phyloP scores from a whole-genome alignment of 1,140 invertebrate species.

The Neodiprion pinetum region DNA sequence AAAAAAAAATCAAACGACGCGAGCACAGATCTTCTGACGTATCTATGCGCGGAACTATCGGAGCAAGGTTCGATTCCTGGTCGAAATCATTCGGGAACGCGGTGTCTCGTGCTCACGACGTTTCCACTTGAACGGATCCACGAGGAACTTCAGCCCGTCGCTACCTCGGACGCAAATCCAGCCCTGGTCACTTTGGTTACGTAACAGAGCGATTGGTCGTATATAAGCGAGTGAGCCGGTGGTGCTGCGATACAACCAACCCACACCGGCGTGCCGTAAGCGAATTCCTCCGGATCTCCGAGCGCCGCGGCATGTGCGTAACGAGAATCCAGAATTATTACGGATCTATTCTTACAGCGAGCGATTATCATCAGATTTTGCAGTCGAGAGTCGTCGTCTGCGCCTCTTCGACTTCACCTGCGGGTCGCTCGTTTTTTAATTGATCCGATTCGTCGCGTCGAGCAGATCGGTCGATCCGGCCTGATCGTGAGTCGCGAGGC shows the following conservation, averaged over 20 bases:
- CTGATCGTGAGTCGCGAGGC: conserved; percentile 22
- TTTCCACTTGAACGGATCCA: conserved; percentile 41
- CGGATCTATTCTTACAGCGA: not conserved
- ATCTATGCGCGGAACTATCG: no score
- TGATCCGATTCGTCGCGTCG: not conserved
- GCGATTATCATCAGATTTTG: not conserved
- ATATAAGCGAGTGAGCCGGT: not conserved
- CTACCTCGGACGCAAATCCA: not conserved
- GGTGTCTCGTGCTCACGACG: conserved; percentile 14
- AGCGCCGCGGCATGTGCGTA: not conserved
- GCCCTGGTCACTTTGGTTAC: conserved; percentile 53
- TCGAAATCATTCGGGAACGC: no score
- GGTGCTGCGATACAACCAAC: not conserved
- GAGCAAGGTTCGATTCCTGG: no score
- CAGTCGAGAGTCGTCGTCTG: not conserved
- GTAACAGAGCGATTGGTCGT: conserved; percentile 52
- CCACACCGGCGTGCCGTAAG: conserved; percentile 3
- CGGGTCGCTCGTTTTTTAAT: conserved; percentile 4
- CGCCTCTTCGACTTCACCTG: not conserved
- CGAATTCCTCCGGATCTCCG: not conserved
- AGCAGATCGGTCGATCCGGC: conserved; percentile 24
- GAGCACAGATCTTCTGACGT: not conserved
- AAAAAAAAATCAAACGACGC: conserved; percentile 34
- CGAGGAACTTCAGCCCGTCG: conserved; percentile 21
- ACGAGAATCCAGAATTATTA: conserved; percentile 1